Base-by-base conservation (phyloP, 2,797 vertebrate genomes). In the Zenarchopterus dispar region DNA sequence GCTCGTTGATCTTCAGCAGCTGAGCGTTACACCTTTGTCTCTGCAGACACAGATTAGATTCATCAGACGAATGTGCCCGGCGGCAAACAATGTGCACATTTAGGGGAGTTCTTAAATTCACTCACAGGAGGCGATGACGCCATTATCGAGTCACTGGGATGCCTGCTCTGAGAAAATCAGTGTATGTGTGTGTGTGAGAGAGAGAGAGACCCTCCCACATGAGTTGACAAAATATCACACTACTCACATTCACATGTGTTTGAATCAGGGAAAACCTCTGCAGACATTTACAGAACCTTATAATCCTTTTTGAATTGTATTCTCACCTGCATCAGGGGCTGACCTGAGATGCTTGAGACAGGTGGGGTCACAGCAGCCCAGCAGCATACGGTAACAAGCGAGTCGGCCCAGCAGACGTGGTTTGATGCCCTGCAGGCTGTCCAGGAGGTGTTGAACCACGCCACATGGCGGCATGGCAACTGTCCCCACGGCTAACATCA, bases 21-120 rank as follows among this genome's bases (percentile, higher is more conserved):
- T 8, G 15, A 67, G 52, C 60, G 62, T 78, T 82, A 49, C 80
- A 86, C 77, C 83, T 87, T 85, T 85, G 77, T 84, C 82, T 84
- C 64, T 55, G 59, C n/a, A 73, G 84, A 84, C 85, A 64, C 68
- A 73, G 79, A 88, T 87, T 81, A 83, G 54, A 77, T 65, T 52
- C 77, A 68, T 88, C 77, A 73, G 67, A 84, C 45, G 17, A 47
- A 70, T 69, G 67, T 57, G 57, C 58, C 73, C 66, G 0, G 50
- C 53, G 56, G 73, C 69, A 78, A 72, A 82, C 77, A 81, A 77
- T 74, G 24, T 65, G 51, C 56, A 49, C 81, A 67, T 73, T 28
- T 70, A 49, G 47, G 64, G 67, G 77, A 81, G 53, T 61, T 76
- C 59, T 63, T 52, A 7, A 51, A 81, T 66, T 59, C 64, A 71